phyloP scores from a whole-genome alignment of 1,140 invertebrate genomes.

The Tetramorium parvispinum region DNA sequence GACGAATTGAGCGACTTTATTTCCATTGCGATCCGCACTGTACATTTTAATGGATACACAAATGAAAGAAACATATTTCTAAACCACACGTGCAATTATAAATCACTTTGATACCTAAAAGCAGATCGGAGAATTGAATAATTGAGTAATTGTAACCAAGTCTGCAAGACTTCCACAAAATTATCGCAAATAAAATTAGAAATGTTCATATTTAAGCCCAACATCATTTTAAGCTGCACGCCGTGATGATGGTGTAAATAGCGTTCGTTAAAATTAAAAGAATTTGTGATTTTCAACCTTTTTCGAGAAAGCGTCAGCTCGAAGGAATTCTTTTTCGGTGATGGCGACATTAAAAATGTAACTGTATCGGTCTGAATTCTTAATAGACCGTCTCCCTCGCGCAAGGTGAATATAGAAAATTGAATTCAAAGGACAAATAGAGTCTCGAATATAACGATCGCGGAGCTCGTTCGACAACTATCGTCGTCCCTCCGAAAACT shows the following conservation, averaged over 20 bases:
- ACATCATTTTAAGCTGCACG: neutral
- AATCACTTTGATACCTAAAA: neutral
- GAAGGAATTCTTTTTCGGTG: neutral
- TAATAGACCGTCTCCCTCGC: neutral
- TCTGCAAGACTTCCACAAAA: constrained; percentile 11
- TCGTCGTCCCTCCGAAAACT: constrained; percentile 3
- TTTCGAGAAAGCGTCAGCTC: neutral
- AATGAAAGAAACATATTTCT: neutral
- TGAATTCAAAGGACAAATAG: neutral
- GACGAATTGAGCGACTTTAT: neutral
- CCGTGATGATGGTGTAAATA: neutral
- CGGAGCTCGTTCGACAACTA: neutral
- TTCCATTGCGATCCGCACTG: neutral
- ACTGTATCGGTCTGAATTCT: neutral
- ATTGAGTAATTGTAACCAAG: constrained; percentile 17
- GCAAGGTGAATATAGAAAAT: neutral
- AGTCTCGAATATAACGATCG: too few relatives aligned
- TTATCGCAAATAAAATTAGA: constrained; percentile 36
- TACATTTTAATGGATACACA: neutral
- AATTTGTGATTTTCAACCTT: neutral
- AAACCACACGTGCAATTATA: constrained; percentile 1
- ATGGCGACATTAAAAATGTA: neutral
- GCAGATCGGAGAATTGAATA: constrained; percentile 23
- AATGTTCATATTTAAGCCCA: constrained; percentile 29
- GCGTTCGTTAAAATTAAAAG: constrained; percentile 16